A percentile compares a stretch with the other conserved stretches of the same genome.
phyloP scores from a whole-genome alignment of 2,113 vertebrate genomes.

The Castor canadensis region DNA sequence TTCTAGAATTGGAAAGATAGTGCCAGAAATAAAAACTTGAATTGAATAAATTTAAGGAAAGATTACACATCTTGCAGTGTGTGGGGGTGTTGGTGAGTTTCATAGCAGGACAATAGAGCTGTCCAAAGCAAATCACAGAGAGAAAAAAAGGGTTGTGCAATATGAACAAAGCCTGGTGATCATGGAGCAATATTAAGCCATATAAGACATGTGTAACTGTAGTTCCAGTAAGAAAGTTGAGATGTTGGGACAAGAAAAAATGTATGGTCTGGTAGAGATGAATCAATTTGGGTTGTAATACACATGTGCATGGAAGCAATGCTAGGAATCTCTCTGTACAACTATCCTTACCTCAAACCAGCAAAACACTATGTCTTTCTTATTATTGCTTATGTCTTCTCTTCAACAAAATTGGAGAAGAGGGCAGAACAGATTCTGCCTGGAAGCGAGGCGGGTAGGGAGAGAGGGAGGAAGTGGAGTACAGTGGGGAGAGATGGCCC shows the following conservation, averaged over 20 bases:
- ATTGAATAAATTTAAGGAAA: background rate
- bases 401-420: too few species aligned
- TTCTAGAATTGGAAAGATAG: slow-evolving; percentile 30
- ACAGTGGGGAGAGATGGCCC: too few species aligned
- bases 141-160: background rate
- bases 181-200: background rate
- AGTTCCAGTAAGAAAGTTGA: background rate
- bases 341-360: too few species aligned
- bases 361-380: too few species aligned
- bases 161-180: background rate
- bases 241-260: background rate
- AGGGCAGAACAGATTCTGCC: too few species aligned
- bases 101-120: background rate
- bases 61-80: background rate
- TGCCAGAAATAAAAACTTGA: background rate
- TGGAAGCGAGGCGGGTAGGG: too few species aligned
- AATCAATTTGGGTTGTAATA: too few species aligned
- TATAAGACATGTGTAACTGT: background rate
- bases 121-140: background rate
- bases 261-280: too few species aligned
- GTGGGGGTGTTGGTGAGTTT: background rate
- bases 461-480: too few species aligned
- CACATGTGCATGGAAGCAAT: too few species aligned
- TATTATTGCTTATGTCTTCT: too few species aligned
- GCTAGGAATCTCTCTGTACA: too few species aligned